A percentile compares a stretch with the other conserved stretches of the same genome.
Evolutionary conservation across 2,797 vertebrate species (phyloP).

Genomic region (Oophaga sylvatica): DNA sequence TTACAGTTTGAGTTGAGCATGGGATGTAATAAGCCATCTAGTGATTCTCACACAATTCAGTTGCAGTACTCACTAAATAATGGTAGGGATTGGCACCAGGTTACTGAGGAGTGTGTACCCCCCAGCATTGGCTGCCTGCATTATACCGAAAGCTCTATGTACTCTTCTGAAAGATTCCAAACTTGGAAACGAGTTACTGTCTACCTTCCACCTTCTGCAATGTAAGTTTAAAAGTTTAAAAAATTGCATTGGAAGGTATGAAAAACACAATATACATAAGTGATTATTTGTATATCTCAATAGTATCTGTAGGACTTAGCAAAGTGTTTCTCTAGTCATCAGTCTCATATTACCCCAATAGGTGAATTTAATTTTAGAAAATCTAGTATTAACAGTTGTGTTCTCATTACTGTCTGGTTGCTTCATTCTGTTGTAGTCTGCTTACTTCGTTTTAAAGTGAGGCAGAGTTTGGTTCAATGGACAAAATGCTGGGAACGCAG

Average conservation of each 20-base stretch:
- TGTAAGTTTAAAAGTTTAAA: constrained; percentile 71
- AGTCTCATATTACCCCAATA: too few relatives aligned
- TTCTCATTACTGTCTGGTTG: not conserved
- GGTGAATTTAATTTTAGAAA: not conserved
- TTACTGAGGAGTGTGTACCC: constrained; percentile 93
- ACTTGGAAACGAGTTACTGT: constrained; percentile 93
- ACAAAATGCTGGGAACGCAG: too few relatives aligned
- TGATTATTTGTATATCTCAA: not conserved
- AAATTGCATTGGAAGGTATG: not conserved
- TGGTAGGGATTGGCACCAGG: constrained; percentile 90
- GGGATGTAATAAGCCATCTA: constrained; percentile 93
- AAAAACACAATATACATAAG: not conserved
- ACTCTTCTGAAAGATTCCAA: constrained; percentile 90
- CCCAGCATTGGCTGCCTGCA: constrained; percentile 94
- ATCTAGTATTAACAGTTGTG: not conserved
- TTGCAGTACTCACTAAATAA: constrained; percentile 94
- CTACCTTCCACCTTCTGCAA: constrained; percentile 88
- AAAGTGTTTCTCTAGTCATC: not conserved
- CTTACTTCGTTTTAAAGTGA: not conserved
- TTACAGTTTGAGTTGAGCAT: constrained; percentile 95
- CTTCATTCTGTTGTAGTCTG: not conserved
- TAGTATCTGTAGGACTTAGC: not conserved
- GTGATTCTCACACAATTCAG: constrained; percentile 82
- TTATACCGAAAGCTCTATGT: constrained; percentile 91
- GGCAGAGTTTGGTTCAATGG: too few relatives aligned